Base-by-base conservation (phyloP, 2,113 vertebrate species). In the Rhynchomys soricoides region DNA sequence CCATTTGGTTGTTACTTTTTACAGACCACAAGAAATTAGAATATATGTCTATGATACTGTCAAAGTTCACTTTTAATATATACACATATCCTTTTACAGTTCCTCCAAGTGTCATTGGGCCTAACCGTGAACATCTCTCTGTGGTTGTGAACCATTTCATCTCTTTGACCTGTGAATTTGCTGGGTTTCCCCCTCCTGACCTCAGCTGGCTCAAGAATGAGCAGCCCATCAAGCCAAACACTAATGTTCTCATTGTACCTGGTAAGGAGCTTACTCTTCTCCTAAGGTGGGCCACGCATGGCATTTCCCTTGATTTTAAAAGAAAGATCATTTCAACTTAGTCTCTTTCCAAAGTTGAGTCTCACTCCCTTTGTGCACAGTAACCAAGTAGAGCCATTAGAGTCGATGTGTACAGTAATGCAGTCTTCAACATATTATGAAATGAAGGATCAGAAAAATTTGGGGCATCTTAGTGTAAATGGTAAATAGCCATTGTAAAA, bases 61-160 rank as follows among this genome's bases (percentile, higher is more conserved):
- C 57, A 40, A 68, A 73, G 52, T 73, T 96, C 10, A 89, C 24
- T 83, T 37, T 86, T 96, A 48, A 77, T 96, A 5, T 96, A 6
- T 82, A 10, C 96, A 3, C 77, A 12, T 98, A 94, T 98, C 55
- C 96, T 96, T 87, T 96, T 73, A 6, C 97, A 99, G 99, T 99
- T 97, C 99, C 99, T 98, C 99, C 99, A 24, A 98, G 97, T 81
- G 96, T 99, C 74, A 95, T 99, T 89, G 99, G 99, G 77, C 94
- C 91, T 66, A 98, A 98, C 97, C 97, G 98, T 66, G 99, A 99
- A 97, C 99, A 99, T 91, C 97, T 99, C 95, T 99, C 99, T 0
- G 99, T 99, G 73, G 99, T 99, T 94, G 98, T 99, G 97, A 99
- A 99, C 98, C 99, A 99, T 98, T 99, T 99, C 97, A 98, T 99